Conservation (phyloP, 2,888 invertebrate species). For the Iphiclides podalirius region DNA sequence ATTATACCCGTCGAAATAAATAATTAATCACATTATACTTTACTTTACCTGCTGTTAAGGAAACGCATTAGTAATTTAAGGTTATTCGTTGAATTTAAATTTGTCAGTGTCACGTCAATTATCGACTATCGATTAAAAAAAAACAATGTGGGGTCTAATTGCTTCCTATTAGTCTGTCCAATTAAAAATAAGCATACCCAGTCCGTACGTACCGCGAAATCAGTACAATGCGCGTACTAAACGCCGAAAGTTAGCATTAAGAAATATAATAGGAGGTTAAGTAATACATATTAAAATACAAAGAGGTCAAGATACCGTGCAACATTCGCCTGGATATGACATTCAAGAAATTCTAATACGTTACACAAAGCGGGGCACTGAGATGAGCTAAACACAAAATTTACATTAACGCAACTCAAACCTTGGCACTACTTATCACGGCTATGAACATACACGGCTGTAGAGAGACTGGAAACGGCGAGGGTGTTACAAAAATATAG, state of each 20-base stretch:
- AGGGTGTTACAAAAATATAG: no score
- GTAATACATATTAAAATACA: slow-evolving; percentile 19
- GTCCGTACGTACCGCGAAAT: neutral
- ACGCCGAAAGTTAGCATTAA: neutral
- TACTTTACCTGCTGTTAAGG: neutral
- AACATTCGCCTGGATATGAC: slow-evolving; percentile 29
- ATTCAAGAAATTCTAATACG: slow-evolving; percentile 38
- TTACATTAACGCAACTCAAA: slow-evolving; percentile 25
- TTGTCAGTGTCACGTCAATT: neutral
- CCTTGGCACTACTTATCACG: slow-evolving; percentile 33
- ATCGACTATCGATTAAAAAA: neutral
- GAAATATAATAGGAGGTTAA: slow-evolving; percentile 14
- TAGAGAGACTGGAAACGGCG: slow-evolving; percentile 34
- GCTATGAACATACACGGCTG: slow-evolving; percentile 28
- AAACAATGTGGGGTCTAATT: no score
- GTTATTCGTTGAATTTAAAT: slow-evolving; percentile 1
- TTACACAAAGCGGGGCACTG: slow-evolving; percentile 32
- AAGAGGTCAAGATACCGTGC: slow-evolving; percentile 24
- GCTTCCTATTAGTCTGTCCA: no score
- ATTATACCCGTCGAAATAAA: no score
- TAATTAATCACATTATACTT: no score
- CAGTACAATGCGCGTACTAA: neutral
- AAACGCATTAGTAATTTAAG: slow-evolving; percentile 3
- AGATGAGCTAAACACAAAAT: slow-evolving; percentile 33
- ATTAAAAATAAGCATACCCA: neutral